A percentile compares a stretch with the other conserved stretches of the same genome.
Conservation (phyloP, 2,113 vertebrate species). For the Zonotrichia leucophrys region DNA sequence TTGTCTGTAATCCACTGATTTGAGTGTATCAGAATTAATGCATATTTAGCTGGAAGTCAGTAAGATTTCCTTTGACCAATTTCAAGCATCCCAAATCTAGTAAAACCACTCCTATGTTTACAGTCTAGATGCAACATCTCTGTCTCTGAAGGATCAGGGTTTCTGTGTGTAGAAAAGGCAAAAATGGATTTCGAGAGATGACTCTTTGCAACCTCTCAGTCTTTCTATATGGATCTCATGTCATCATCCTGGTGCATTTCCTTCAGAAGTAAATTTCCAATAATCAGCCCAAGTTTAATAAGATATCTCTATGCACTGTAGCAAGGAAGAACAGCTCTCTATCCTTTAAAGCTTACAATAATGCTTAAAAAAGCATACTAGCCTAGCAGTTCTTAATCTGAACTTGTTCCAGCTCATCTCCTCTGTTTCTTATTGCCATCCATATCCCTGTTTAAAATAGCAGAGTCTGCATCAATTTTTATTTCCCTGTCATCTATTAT, state of each 20-base stretch:
- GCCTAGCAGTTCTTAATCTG: not conserved
- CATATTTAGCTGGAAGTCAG: not conserved
- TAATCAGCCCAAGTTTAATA: not conserved
- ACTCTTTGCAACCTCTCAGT: not conserved
- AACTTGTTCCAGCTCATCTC: constrained; percentile 25
- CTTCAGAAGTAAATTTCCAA: not conserved
- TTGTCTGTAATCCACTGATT: not conserved
- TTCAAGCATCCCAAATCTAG: not conserved
- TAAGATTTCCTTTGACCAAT: not conserved
- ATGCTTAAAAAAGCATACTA: not conserved
- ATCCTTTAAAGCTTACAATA: not conserved
- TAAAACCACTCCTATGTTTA: not conserved
- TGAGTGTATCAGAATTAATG: not conserved
- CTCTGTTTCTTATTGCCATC: constrained; percentile 37
- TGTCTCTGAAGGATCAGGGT: not conserved
- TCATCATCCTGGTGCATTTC: not conserved
- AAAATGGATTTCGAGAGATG: not conserved
- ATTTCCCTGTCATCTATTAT: constrained; percentile 43
- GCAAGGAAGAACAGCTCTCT: not conserved
- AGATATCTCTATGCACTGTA: not conserved
- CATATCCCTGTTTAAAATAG: constrained; percentile 47
- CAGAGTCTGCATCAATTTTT: constrained; percentile 35
- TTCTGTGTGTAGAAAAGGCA: not conserved
- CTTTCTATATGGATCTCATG: not conserved
- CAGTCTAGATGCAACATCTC: not conserved